phyloP scores from a whole-genome alignment of 2,888 invertebrate genomes.

The Phyllotreta striolata region DNA sequence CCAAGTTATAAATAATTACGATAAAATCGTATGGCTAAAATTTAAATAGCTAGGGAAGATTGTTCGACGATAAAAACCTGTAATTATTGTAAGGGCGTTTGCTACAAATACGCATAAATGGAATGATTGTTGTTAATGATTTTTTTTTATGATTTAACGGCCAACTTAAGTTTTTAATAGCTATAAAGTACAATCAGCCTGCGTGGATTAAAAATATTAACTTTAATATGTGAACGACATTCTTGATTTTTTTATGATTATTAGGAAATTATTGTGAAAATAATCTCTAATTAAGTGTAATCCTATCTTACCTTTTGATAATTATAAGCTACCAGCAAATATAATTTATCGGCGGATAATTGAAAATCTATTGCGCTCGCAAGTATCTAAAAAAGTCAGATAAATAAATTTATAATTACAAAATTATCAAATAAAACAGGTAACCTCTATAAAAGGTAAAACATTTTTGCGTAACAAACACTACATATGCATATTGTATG shows the following conservation, averaged over 20 bases:
- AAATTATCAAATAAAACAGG: conserved; percentile 7
- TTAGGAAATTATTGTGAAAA: neutral
- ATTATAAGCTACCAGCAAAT: conserved; percentile 69
- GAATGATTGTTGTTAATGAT: no score
- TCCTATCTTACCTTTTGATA: conserved; percentile 67
- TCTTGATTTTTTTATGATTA: neutral
- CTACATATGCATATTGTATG: no score
- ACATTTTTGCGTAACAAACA: neutral
- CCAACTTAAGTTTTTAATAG: no score
- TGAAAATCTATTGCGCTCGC: conserved; percentile 64
- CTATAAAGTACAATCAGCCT: no score
- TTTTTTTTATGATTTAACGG: no score
- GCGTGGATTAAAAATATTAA: no score
- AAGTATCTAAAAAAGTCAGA: conserved; percentile 53
- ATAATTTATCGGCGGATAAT: conserved; percentile 72
- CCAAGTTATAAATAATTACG: conserved; percentile 1
- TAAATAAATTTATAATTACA: conserved; percentile 7
- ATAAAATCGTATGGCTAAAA: neutral
- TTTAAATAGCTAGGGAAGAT: neutral
- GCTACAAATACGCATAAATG: no score
- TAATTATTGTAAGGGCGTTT: no score
- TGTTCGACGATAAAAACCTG: neutral
- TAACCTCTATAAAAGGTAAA: neutral
- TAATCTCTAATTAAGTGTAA: conserved; percentile 4
- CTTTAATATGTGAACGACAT: no score